phyloP scores from a whole-genome alignment of 2,888 invertebrate species.

The Melitaea athalia region DNA sequence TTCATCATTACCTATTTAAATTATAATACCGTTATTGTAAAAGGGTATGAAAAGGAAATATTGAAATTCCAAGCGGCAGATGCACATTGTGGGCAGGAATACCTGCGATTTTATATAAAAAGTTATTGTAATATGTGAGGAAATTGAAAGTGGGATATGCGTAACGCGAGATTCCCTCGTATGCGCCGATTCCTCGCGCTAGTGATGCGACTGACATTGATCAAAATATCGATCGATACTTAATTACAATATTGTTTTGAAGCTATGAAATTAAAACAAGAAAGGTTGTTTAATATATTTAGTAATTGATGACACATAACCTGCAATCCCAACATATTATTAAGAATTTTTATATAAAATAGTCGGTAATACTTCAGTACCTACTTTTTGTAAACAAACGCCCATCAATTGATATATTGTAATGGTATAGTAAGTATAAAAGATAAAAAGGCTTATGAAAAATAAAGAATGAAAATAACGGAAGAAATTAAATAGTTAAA shows the following conservation, averaged over 20 bases:
- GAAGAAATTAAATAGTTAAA: not conserved
- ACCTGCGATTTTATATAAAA: conserved; percentile 31
- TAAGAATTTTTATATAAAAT: no score
- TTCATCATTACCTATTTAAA: no score
- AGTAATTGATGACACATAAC: no score
- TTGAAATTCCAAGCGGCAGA: conserved; percentile 26
- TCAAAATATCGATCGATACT: not conserved
- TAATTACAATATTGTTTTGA: not conserved
- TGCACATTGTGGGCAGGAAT: conserved; percentile 28
- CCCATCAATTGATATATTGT: no score
- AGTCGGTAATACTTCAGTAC: no score
- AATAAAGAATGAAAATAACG: not conserved
- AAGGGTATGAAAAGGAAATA: no score
- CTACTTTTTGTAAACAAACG: no score
- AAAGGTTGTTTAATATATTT: not conserved
- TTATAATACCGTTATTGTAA: no score
- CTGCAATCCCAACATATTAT: no score
- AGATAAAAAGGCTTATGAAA: not conserved
- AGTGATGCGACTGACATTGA: conserved; percentile 47
- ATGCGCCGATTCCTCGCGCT: conserved; percentile 61
- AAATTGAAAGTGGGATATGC: conserved; percentile 74
- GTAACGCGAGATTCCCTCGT: conserved; percentile 73
- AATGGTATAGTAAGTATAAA: no score
- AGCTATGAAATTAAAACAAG: not conserved
- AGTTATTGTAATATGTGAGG: conserved; percentile 51